These are phyloP conservation scores for Drosophila suzukii DNA, from an alignment of 1,140 invertebrate genomes.

Conservation along the genomic window DNA sequence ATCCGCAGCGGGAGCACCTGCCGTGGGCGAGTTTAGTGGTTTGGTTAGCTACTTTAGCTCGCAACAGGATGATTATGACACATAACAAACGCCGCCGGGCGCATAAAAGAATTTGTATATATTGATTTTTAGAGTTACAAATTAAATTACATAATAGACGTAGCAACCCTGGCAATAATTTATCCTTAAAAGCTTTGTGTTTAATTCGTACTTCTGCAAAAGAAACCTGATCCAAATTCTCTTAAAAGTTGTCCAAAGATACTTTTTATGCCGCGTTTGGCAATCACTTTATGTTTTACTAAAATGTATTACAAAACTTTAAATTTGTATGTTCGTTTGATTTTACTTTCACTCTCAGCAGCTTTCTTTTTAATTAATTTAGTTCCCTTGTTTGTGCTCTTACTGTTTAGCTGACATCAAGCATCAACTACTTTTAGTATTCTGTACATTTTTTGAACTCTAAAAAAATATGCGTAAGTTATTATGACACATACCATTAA, in stretches of 20 bases:
- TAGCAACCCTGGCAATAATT: constrained; percentile 11
- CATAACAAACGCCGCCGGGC: constrained; percentile 78
- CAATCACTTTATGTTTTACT: constrained; percentile 1
- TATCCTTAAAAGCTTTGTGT: background rate
- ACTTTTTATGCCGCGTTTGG: background rate
- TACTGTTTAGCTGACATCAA: constrained; percentile 25
- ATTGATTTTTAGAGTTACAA: constrained; percentile 17
- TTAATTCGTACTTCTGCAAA: constrained; percentile 3
- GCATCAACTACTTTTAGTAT: constrained; percentile 45
- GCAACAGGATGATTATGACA: constrained; percentile 87
- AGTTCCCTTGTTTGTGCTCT: constrained; percentile 26
- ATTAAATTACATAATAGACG: constrained; percentile 22
- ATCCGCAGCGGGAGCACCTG: constrained; percentile 33
- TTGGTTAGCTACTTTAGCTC: constrained; percentile 93
- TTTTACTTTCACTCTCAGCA: background rate
- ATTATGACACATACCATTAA: constrained; percentile 59
- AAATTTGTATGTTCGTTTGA: constrained; percentile 4
- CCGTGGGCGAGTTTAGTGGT: constrained; percentile 89
- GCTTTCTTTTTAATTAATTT: constrained; percentile 25
- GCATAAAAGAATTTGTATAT: constrained; percentile 57
- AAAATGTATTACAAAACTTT: constrained; percentile 2
- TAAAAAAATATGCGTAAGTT: constrained; percentile 25
- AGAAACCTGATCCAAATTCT: background rate
- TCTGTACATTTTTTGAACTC: constrained; percentile 37
- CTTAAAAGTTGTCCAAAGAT: constrained; percentile 7